Evolutionary conservation across 2,888 invertebrate species (phyloP).

Genomic region (Heliconius charithonia): DNA sequence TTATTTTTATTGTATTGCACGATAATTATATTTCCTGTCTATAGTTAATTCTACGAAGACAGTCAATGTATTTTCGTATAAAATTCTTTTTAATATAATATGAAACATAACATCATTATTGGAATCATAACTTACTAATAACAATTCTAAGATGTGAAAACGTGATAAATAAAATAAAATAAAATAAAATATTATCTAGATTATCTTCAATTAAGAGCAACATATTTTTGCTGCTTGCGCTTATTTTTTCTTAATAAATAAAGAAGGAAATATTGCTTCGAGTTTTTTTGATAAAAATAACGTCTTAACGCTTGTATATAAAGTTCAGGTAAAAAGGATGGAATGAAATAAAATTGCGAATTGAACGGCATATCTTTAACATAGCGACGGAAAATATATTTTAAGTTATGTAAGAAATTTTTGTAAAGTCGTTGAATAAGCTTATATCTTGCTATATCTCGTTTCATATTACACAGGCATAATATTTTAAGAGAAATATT

Average conservation of each 20-base stretch:
- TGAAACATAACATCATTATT: too few species aligned
- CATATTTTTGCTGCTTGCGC: neutral
- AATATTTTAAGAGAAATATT: neutral
- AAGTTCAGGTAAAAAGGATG: neutral
- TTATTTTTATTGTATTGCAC: too few species aligned
- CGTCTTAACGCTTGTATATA: neutral
- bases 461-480: neutral
- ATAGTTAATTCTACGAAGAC: too few species aligned
- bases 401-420: neutral
- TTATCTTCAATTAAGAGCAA: neutral
- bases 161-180: neutral
- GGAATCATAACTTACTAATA: too few species aligned
- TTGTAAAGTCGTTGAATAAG: constrained; percentile 1
- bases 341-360: neutral
- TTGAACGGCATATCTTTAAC: neutral
- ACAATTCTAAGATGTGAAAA: neutral
- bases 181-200: neutral
- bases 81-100: too few species aligned
- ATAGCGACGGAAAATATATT: neutral
- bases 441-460: neutral
- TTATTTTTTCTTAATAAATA: neutral
- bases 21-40: too few species aligned
- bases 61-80: too few species aligned
- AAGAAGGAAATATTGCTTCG: neutral
- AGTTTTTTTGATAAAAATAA: neutral